phyloP scores from a whole-genome alignment of 2,888 invertebrate genomes.

The Tenthredo scrophulariae region DNA sequence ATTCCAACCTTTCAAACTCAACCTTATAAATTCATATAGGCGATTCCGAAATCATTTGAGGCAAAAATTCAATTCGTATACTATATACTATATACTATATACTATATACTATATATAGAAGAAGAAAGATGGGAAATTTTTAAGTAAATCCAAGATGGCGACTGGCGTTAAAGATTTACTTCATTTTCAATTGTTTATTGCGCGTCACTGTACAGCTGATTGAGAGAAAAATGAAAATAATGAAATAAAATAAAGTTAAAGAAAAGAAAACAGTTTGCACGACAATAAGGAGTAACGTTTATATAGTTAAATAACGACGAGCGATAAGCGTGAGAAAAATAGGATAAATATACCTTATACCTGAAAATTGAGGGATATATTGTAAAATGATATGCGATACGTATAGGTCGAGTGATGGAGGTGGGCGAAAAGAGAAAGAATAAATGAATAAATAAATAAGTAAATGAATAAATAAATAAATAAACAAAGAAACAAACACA shows the following conservation, averaged over 20 bases:
- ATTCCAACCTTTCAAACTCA: not conserved
- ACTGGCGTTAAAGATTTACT: not conserved
- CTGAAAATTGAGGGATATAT: not conserved
- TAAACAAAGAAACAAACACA: not conserved
- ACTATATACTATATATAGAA: too few species aligned
- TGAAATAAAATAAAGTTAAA: not conserved
- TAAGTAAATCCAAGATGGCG: not conserved
- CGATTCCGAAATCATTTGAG: not conserved
- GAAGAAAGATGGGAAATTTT: not conserved
- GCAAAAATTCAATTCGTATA: too few species aligned
- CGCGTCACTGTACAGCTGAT: constrained; percentile 20
- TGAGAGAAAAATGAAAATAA: not conserved
- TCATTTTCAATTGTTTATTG: not conserved
- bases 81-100: too few species aligned
- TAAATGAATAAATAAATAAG: not conserved
- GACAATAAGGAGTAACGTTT: constrained; percentile 78
- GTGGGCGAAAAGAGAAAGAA: not conserved
- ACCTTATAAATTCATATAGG: not conserved
- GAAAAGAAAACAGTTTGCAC: constrained; percentile 74
- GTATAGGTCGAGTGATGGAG: not conserved
- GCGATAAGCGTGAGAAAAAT: constrained; percentile 19
- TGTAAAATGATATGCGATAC: constrained; percentile 1
- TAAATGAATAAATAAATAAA: not conserved
- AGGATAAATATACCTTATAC: not conserved
- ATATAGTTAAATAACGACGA: constrained; percentile 55